Conservation (phyloP, 2,113 vertebrate genomes). For the Syrmaticus mikado region DNA sequence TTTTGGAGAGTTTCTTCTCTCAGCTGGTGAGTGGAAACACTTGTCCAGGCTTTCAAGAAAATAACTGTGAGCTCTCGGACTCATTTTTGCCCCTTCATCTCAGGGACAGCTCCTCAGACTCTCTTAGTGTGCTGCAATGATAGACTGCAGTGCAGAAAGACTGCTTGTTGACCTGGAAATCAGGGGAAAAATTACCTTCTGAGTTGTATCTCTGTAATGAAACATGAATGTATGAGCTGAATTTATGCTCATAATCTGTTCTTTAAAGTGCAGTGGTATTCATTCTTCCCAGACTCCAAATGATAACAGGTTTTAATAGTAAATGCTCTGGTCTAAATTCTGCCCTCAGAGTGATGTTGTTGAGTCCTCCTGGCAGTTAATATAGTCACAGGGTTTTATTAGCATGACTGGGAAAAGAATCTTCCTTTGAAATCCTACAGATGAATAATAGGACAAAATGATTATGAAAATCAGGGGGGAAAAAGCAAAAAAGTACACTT, state of each 20-base stretch:
- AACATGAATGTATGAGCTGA: not conserved
- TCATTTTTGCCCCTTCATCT: not conserved
- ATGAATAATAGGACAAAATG: not conserved
- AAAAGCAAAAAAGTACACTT: not conserved
- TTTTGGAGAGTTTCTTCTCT: not conserved
- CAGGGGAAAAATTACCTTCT: not conserved
- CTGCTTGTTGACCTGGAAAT: not conserved
- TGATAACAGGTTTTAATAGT: not conserved
- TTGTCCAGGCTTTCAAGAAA: not conserved
- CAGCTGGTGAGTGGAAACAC: not conserved
- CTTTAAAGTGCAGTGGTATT: not conserved
- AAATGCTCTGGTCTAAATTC: not conserved
- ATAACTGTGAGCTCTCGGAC: not conserved
- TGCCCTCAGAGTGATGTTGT: not conserved
- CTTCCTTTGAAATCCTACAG: not conserved
- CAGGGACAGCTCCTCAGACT: not conserved
- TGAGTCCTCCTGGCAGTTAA: not conserved
- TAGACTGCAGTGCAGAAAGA: not conserved
- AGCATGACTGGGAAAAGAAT: not conserved
- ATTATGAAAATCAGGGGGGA: not conserved
- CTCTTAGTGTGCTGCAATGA: not conserved
- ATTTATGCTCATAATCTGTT: not conserved
- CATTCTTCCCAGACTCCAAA: not conserved
- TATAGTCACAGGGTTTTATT: not conserved
- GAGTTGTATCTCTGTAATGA: not conserved